Evolutionary conservation across 1,140 invertebrate species (phyloP).

Genomic region (Lanistes nyassanus): DNA sequence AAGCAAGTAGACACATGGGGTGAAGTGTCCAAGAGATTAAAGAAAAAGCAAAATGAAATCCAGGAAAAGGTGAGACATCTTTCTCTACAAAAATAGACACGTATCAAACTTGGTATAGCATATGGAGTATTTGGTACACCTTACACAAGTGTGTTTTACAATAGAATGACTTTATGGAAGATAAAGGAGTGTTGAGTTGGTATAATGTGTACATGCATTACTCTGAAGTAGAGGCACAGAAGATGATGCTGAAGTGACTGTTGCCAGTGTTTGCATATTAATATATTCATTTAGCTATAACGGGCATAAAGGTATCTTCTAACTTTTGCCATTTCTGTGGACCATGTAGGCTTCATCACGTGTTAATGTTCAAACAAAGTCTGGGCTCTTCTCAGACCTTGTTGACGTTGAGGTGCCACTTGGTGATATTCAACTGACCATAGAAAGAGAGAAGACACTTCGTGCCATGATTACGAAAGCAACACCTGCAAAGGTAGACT

Average conservation of each 20-base stretch:
- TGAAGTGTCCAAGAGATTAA: slow-evolving; percentile 40
- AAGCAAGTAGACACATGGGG: slow-evolving; percentile 34
- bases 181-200: slow-evolving; percentile 2
- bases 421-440: slow-evolving; percentile 26
- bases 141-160: too few relatives aligned
- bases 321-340: background rate
- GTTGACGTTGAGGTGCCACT: slow-evolving; percentile 36
- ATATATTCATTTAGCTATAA: background rate
- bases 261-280: background rate
- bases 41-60: slow-evolving; percentile 44
- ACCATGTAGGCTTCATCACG: slow-evolving; percentile 34
- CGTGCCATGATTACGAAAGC: background rate
- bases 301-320: background rate
- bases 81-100: background rate
- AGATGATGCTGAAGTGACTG: too few relatives aligned
- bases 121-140: too few relatives aligned
- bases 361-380: slow-evolving; percentile 29
- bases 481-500: slow-evolving; percentile 3
- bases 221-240: too few relatives aligned
- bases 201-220: too few relatives aligned
- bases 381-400: slow-evolving; percentile 31
- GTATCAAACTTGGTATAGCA: too few relatives aligned
- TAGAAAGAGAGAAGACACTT: slow-evolving; percentile 28
- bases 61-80: slow-evolving; percentile 56
- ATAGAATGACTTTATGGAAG: background rate